A percentile compares a stretch with the other conserved stretches of the same genome.
These are phyloP conservation scores for Uria lomvia DNA, from an alignment of 2,113 vertebrate genomes.

Conservation along the genomic window DNA sequence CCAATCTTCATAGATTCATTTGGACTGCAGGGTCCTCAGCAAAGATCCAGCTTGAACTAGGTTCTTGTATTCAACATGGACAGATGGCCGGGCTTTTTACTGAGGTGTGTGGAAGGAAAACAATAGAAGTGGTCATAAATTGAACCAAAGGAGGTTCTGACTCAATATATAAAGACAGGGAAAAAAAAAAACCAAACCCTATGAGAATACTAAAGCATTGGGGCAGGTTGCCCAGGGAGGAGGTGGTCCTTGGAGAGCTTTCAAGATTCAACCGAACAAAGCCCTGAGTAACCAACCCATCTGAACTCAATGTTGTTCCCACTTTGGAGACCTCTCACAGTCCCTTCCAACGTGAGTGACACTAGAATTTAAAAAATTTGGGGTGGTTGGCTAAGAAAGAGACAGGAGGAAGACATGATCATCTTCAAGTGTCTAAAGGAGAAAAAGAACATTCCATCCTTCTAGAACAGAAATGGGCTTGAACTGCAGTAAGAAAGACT, in stretches of 20 bases:
- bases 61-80: neutral
- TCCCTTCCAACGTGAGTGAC: neutral
- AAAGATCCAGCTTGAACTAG: neutral
- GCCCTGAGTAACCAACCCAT: neutral
- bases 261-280: neutral
- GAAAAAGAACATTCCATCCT: neutral
- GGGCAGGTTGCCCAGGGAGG: neutral
- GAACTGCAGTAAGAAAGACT: neutral
- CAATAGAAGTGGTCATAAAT: neutral
- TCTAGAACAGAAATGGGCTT: neutral
- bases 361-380: neutral
- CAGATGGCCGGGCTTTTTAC: neutral
- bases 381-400: neutral
- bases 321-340: neutral
- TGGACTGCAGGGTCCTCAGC: neutral
- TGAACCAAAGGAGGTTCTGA: neutral
- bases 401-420: neutral
- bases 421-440: neutral
- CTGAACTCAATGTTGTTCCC: neutral
- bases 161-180: neutral
- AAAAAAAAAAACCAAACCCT: rapidly evolving
- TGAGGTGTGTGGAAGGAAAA: neutral
- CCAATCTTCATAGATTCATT: neutral
- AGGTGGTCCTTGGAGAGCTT: neutral
- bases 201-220: neutral